phyloP scores from a whole-genome alignment of 2,888 invertebrate genomes.

The Carabus problematicus region DNA sequence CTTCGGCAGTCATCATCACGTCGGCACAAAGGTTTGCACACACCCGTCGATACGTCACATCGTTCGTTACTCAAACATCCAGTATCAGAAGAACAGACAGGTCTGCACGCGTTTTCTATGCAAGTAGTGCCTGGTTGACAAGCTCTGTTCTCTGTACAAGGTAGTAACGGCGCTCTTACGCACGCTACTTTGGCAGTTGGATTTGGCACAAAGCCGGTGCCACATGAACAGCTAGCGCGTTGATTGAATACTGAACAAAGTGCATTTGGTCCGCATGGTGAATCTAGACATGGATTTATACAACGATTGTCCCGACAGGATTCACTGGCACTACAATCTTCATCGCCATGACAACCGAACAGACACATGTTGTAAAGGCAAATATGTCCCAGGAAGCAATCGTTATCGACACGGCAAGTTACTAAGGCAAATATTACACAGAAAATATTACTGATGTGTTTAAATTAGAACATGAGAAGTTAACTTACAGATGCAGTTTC shows the following conservation, averaged over 20 bases:
- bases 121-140: constrained; percentile 77
- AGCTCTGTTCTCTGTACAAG: constrained; percentile 80
- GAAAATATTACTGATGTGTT: no score
- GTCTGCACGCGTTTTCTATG: constrained; percentile 75
- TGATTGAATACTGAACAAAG: constrained; percentile 81
- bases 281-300: constrained; percentile 76
- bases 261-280: constrained; percentile 87
- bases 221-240: constrained; percentile 82
- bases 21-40: constrained; percentile 84
- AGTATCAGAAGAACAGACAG: constrained; percentile 76
- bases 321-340: constrained; percentile 86
- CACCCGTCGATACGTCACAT: constrained; percentile 71
- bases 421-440: constrained; percentile 62
- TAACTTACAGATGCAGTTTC: constrained; percentile 78
- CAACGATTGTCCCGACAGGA: constrained; percentile 84
- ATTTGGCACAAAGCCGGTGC: constrained; percentile 81
- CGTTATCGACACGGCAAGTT: constrained; percentile 89
- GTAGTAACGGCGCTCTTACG: constrained; percentile 76
- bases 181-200: constrained; percentile 90
- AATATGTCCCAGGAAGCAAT: constrained; percentile 91
- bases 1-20: constrained; percentile 86
- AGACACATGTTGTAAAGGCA: constrained; percentile 86
- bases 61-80: constrained; percentile 86
- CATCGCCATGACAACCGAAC: constrained; percentile 85
- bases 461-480: no score